Conservation (phyloP, 1,140 invertebrate species). For the Drosophila pruinosa region DNA sequence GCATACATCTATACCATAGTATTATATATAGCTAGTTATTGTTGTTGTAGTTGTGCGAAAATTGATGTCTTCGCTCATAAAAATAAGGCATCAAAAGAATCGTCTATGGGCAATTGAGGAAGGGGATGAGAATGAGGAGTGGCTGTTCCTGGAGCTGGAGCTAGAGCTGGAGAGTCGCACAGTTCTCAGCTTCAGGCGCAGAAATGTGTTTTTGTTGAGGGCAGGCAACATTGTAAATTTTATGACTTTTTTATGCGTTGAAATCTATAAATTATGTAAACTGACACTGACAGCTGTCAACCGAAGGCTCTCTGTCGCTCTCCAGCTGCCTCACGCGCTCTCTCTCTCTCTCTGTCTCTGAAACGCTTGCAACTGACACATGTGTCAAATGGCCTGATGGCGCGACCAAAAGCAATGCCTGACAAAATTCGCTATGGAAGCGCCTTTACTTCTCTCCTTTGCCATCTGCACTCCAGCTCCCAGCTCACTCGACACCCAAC, state of each 20-base stretch:
- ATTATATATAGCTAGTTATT: constrained; percentile 32
- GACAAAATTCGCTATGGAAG: constrained; percentile 42
- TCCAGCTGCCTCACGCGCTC: background rate
- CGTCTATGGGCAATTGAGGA: background rate
- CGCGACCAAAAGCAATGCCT: constrained; percentile 31
- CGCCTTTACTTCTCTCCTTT: background rate
- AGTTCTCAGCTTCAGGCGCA: constrained; percentile 2
- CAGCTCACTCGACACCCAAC: background rate
- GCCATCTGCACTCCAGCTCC: background rate
- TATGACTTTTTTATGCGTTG: constrained; percentile 80
- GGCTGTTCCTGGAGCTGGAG: background rate
- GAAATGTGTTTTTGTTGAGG: constrained; percentile 66
- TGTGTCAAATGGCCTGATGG: constrained; percentile 76
- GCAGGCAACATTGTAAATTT: constrained; percentile 80
- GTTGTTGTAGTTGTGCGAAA: constrained; percentile 56
- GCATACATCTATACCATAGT: constrained; percentile 6
- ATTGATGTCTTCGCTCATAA: constrained; percentile 78
- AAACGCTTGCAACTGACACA: constrained; percentile 76
- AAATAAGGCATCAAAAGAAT: constrained; percentile 68
- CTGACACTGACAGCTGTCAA: constrained; percentile 81
- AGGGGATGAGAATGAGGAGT: background rate
- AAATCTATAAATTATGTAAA: constrained; percentile 81
- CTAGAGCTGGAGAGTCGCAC: background rate
- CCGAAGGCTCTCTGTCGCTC: constrained; percentile 39
- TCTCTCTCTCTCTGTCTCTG: constrained; percentile 6